Evolutionary conservation across 2,113 vertebrate genomes (phyloP).

Genomic region (Gallinago jamesoni): DNA sequence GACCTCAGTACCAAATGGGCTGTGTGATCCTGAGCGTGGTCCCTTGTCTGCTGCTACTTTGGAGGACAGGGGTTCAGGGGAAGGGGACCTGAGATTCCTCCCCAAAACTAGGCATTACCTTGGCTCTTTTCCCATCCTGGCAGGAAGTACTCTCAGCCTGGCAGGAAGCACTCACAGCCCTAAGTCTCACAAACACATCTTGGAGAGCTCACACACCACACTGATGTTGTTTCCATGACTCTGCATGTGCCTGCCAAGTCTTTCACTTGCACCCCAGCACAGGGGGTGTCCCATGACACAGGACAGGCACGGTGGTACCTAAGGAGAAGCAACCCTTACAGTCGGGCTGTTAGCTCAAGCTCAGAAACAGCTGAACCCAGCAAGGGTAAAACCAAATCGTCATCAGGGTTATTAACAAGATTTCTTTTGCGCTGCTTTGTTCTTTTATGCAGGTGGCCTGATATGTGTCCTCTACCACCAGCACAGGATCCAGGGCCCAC

Average conservation of each 20-base stretch:
- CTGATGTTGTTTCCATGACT: not conserved
- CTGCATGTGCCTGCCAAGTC: not conserved
- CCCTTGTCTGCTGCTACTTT: not conserved
- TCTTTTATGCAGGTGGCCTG: not conserved
- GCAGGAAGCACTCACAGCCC: not conserved
- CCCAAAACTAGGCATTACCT: not conserved
- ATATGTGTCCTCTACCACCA: too few relatives aligned
- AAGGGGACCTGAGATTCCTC: not conserved
- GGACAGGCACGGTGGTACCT: not conserved
- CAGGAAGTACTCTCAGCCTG: not conserved
- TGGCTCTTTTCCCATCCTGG: not conserved
- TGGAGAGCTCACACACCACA: not conserved
- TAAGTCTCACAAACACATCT: not conserved
- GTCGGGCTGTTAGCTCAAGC: not conserved
- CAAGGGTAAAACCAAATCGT: not conserved
- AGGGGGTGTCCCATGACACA: not conserved
- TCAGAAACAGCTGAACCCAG: not conserved
- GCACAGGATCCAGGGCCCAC: not conserved
- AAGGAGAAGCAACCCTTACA: not conserved
- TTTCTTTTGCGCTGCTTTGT: not conserved
- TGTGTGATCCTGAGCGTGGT: not conserved
- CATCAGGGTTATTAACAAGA: not conserved
- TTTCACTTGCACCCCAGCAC: not conserved
- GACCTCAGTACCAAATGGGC: not conserved
- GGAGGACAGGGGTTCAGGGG: not conserved